Base-by-base conservation (phyloP, 2,888 invertebrate genomes). In the Drosophila buzzatii region DNA sequence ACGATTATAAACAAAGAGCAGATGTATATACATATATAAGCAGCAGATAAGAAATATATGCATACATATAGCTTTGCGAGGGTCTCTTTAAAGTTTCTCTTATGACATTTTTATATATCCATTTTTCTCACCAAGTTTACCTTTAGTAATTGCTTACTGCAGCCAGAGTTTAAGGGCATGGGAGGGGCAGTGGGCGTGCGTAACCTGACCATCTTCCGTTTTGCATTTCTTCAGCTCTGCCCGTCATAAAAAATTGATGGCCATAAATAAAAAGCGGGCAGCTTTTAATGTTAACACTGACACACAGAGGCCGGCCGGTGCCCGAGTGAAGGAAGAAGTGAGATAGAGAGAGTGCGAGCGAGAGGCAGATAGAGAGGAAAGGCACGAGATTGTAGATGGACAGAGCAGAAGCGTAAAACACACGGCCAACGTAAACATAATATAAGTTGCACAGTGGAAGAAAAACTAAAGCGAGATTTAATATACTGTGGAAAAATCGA, bases 201-300 rank as follows among this genome's bases (percentile, higher is more conserved):
- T n/a, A 20, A 33, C 23, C 42, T 39, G 45, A 37, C 39, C 61
- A 55, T 58, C 81, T 68, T 67, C 37, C 51, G 60, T 62, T 78
- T 84, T 58, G 37, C 82, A 65, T 78, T 71, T 71, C 23, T 45
- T 49, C 23, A 49, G 20, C 7, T 18, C 7, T 18, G 39, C 37
- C n/a, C 73, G 70, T 85, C 85, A 88, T 85, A 83, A 83, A 83
- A 89, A 73, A 86, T 83, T 88, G 84, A 85, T 80, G 82, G 76
- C 73, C 81, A 83, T 89, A 89, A 82, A 88, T 82, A 88, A 88
- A 69, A 78, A 74, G 82, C 79, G 82, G 82, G 68, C 75, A 74
- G 82, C 74, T 70, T 70, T 85, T 85, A 87, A 82, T 84, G 82
- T 67, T 79, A 70, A 70, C 44, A 63, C 56, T 49, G 62, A 42